Percentiles rank a stretch among this genome's conserved stretches.
phyloP scores from a whole-genome alignment of 1,140 invertebrate species.

The Drosophila santomea region DNA sequence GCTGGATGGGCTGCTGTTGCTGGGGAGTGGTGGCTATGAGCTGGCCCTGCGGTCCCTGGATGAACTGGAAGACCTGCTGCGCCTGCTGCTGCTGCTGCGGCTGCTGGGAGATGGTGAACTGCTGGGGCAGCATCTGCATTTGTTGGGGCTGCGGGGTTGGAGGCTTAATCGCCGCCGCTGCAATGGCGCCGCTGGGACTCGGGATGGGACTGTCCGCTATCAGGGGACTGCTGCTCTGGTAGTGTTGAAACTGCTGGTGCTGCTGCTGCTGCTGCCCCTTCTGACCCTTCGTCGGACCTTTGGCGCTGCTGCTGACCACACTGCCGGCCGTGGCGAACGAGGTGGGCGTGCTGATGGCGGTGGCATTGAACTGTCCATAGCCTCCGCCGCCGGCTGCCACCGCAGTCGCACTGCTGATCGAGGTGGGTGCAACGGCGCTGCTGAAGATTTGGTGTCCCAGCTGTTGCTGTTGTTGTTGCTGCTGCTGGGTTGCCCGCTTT shows the following conservation, averaged over 20 bases:
- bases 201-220: constrained; percentile 81
- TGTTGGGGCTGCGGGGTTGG: constrained; percentile 74
- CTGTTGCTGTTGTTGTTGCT: constrained; percentile 61
- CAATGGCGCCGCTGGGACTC: constrained; percentile 77
- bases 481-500: constrained; percentile 66
- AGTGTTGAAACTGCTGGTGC: constrained; percentile 74
- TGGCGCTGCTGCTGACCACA: constrained; percentile 81
- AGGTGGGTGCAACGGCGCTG: constrained; percentile 73
- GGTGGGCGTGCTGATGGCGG: constrained; percentile 69
- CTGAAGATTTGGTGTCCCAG: constrained; percentile 72
- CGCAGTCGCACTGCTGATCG: constrained; percentile 52
- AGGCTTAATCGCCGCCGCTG: constrained; percentile 77
- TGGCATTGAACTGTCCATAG: constrained; percentile 54
- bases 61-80: constrained; percentile 82
- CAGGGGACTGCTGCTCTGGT: constrained; percentile 83
- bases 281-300: constrained; percentile 77
- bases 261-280: constrained; percentile 71
- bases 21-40: constrained; percentile 70
- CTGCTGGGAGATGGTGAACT: constrained; percentile 74
- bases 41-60: constrained; percentile 81
- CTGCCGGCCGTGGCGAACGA: constrained; percentile 74
- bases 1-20: constrained; percentile 43
- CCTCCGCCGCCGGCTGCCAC: constrained; percentile 29
- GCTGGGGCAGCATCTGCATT: constrained; percentile 81
- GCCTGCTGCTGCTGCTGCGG: constrained; percentile 59